Base-by-base conservation (phyloP, 2,113 vertebrate genomes). In the Microcebus griseorufus region DNA sequence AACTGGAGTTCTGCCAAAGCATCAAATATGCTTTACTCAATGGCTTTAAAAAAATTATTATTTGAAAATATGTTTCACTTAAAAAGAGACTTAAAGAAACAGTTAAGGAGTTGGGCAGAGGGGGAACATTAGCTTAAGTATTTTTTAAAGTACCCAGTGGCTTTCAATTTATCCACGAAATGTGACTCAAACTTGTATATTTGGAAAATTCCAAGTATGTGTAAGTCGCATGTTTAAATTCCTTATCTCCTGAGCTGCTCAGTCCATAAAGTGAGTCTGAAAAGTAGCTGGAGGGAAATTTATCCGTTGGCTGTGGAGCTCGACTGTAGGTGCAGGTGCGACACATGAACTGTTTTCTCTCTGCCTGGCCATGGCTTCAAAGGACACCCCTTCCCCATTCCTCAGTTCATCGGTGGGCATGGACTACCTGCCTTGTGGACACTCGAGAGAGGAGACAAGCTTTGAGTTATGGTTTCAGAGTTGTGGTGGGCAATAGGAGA, bases 21-120 rank as follows among this genome's bases (percentile, higher is more conserved):
- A 69, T 76, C 34, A 60, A 27, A 86, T 69, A 58, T 16, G 2
- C 34, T 88, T 85, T 45, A 60, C 13, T 92, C 64, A 27, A 0
- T 89, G 65, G 37, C 29, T 11, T 11, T 67, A 92, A 86, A 73
- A 42, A 60, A 62, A 45, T 69, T 39, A 42, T 62, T 45, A 53
- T 75, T 93, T 93, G 42, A 78, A 88, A 78, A 82, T 53, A 69
- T 9, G 6, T 90, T 95, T 97, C 48, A 25, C 42, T 81, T 79
- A 76, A 65, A 96, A 89, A 70, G 37, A 78, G 6, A 45, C 32
- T 76, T 85, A 88, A 27, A 70, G 58, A 79, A 58, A 55, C 11
- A 96, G 48, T 83, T 69, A 27, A 39, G 32, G 45, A 67, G 8
- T 48, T 29, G 51, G 72, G 13, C 6, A 90, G 12, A 65, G 32